Evolutionary conservation across 1,140 invertebrate species (phyloP).

Genomic region (Drosophila yakuba): DNA sequence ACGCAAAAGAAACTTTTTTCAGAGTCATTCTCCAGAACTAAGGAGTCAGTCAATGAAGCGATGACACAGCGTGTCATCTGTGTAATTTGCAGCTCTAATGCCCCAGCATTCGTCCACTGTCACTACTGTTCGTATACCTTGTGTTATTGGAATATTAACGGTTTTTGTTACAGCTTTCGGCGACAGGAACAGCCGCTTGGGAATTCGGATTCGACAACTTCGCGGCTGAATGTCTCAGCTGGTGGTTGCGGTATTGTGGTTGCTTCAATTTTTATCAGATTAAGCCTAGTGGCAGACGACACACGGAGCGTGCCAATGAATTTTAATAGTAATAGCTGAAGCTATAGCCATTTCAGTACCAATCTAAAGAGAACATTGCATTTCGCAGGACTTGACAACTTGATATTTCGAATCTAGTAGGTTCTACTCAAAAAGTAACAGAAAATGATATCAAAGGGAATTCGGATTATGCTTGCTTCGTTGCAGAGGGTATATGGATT

Average conservation of each 20-base stretch:
- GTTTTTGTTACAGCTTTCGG: slow-evolving; percentile 60
- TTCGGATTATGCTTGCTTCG: neutral
- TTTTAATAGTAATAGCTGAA: slow-evolving; percentile 55
- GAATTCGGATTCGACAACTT: slow-evolving; percentile 47
- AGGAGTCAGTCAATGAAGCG: slow-evolving; percentile 60
- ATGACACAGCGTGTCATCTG: slow-evolving; percentile 74
- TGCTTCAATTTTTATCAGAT: slow-evolving; percentile 44
- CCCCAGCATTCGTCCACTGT: neutral
- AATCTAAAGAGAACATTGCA: slow-evolving; percentile 18
- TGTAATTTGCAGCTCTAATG: slow-evolving; percentile 58
- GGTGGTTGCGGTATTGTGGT: slow-evolving; percentile 28
- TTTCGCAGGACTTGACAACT: slow-evolving; percentile 26
- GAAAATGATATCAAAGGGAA: neutral
- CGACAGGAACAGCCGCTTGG: slow-evolving; percentile 50
- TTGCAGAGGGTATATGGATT: no score
- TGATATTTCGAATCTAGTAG: neutral
- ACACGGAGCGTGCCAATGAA: slow-evolving; percentile 54
- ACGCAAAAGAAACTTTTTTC: slow-evolving; percentile 6
- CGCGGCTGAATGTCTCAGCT: slow-evolving; percentile 22
- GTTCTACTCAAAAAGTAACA: neutral
- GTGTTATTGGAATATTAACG: slow-evolving; percentile 64
- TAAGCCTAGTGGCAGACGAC: slow-evolving; percentile 24
- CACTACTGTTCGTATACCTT: slow-evolving; percentile 11
- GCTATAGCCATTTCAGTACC: slow-evolving; percentile 33
- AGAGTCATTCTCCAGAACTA: slow-evolving; percentile 1